These are phyloP conservation scores for Trichopria drosophilae DNA, from an alignment of 2,888 invertebrate genomes.

Conservation along the genomic window DNA sequence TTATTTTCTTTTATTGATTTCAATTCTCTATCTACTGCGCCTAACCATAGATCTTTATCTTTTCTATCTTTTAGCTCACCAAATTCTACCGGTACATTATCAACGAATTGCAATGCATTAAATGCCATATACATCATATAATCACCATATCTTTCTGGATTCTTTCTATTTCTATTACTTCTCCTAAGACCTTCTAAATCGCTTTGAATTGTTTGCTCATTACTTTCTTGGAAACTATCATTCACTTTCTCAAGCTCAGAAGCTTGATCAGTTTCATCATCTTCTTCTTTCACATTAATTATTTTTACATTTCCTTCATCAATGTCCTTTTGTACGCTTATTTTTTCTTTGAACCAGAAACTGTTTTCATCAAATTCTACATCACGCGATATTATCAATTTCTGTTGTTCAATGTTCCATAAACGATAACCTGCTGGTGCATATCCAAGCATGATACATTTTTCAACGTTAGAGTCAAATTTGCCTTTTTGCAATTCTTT, in stretches of 20 bases:
- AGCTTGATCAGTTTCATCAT: slow-evolving; percentile 13
- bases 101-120: too few species aligned
- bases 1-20: slow-evolving; percentile 35
- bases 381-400: slow-evolving; percentile 3
- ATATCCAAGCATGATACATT: slow-evolving; percentile 24
- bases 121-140: too few species aligned
- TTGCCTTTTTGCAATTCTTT: slow-evolving; percentile 25
- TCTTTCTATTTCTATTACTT: neutral
- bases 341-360: slow-evolving; percentile 1
- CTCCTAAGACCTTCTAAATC: slow-evolving; percentile 7
- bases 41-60: slow-evolving; percentile 12
- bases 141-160: neutral
- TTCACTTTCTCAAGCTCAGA: slow-evolving; percentile 18
- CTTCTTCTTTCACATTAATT: slow-evolving; percentile 9
- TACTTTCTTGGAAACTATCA: too few species aligned
- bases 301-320: neutral
- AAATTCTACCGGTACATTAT: slow-evolving; percentile 14
- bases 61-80: slow-evolving; percentile 12
- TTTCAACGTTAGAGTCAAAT: slow-evolving; percentile 19
- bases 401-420: slow-evolving; percentile 4
- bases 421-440: slow-evolving; percentile 2
- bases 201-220: neutral
- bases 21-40: slow-evolving; percentile 13
- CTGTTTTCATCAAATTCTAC: slow-evolving; percentile 4
- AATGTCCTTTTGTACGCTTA: neutral